Base-by-base conservation (phyloP, 2,113 vertebrate species). In the Bujurquina vittata region DNA sequence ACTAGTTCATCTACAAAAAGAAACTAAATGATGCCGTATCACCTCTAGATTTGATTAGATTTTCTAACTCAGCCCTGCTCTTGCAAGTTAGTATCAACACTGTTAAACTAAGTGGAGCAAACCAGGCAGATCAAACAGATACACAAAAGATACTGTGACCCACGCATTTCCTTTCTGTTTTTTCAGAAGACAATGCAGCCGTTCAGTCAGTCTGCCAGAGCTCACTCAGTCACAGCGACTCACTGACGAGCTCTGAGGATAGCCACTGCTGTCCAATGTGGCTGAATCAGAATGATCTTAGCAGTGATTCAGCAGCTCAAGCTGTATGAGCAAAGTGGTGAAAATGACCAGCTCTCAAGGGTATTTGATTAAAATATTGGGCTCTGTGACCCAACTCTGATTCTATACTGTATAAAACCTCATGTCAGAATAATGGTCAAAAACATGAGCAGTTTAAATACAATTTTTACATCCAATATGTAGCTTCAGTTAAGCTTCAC, bases 161-260 rank as follows among this genome's bases (percentile, higher is more conserved):
- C 75, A 63, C 61, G 59, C 67, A 82, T 81, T 89, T 84, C 55
- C 63, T 57, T 81, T 56, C 3, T 3, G 29, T 58, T 58, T 83
- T 52, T 56, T 26, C 57, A 31, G 75, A 11, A n/a, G 72, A 91
- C 90, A 89, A 90, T 81, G 81, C 73, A 78, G 79, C 83, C 75
- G 87, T 90, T 93, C 58, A 81, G 80, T 73, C 35, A 59, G 75
- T 60, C n/a, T 40, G 84, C 31, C n/a, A 12, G 33, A 43, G 67
- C 40, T 26, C 75, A 65, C 31, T 40, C 59, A 62, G 52, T 72
- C 75, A 73, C 58, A 80, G 65, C 69, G 75, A 57, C 81, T 78
- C 59, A 11, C 79, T 80, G 89, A 59, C 3, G 22, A 23, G 74
- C 75, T 76, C 43, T 17, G 43, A n/a, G n/a, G 62, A 59, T 7